These are phyloP conservation scores for Smittia aterrima DNA, from an alignment of 2,888 invertebrate genomes.

Conservation along the genomic window DNA sequence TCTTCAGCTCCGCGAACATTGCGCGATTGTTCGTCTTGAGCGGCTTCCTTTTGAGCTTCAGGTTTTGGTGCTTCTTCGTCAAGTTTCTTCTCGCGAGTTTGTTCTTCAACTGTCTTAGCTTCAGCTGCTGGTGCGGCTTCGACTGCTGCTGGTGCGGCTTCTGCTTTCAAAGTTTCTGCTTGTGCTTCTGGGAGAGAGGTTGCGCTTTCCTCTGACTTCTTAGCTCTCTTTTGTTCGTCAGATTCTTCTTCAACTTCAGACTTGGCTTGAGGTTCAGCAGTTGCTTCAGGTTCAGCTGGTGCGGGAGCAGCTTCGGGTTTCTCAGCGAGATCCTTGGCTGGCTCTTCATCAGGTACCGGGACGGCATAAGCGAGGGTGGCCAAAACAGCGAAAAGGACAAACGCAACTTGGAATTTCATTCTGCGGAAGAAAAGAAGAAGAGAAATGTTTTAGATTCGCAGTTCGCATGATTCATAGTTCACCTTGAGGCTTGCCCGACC, in stretches of 20 bases:
- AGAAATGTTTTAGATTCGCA: background rate
- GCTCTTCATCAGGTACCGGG: slow-evolving; percentile 51
- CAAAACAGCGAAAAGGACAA: slow-evolving; percentile 48
- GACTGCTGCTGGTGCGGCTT: slow-evolving; percentile 42
- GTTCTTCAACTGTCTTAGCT: slow-evolving; percentile 42
- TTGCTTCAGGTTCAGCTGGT: slow-evolving; percentile 39
- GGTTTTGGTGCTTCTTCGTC: slow-evolving; percentile 45
- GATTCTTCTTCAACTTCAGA: slow-evolving; percentile 46
- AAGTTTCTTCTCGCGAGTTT: slow-evolving; percentile 44
- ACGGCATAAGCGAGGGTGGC: slow-evolving; percentile 47
- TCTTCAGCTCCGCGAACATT: slow-evolving; percentile 48
- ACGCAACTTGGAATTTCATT: slow-evolving; percentile 50
- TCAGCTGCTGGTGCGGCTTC: slow-evolving; percentile 46
- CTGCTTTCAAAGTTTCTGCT: background rate
- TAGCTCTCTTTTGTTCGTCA: slow-evolving; percentile 41
- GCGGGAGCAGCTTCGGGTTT: slow-evolving; percentile 46
- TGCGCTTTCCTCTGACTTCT: slow-evolving; percentile 43
- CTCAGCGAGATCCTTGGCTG: slow-evolving; percentile 44
- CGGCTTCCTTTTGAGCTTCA: slow-evolving; percentile 43
- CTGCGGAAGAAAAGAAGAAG: slow-evolving; percentile 44
- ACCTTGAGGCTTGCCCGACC: slow-evolving; percentile 1
- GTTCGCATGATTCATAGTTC: slow-evolving; percentile 12
- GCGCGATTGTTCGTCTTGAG: slow-evolving; percentile 45
- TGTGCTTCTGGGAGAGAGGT: slow-evolving; percentile 43
- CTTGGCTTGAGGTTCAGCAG: slow-evolving; percentile 44